Evolutionary conservation across 2,797 vertebrate genomes (phyloP).

Genomic region (Myotis planiceps): DNA sequence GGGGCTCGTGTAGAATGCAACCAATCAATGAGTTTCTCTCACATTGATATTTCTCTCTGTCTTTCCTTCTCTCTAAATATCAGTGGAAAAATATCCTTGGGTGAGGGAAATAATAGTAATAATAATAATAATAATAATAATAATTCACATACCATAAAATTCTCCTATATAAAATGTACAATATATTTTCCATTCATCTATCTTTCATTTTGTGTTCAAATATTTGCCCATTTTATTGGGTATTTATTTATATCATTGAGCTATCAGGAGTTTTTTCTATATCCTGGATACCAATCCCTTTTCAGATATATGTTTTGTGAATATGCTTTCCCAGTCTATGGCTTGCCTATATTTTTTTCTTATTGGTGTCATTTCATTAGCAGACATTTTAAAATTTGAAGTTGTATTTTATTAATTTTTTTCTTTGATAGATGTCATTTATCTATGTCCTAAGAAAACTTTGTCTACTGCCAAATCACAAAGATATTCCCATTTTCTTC

Average conservation of each 20-base stretch:
- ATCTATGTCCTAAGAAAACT: neutral
- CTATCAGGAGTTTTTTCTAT: neutral
- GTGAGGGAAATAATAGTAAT: too few relatives aligned
- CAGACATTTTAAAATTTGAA: constrained; percentile 26
- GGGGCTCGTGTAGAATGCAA: too few relatives aligned
- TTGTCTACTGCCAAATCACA: constrained; percentile 16
- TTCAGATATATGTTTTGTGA: constrained; percentile 21
- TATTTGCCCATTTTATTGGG: neutral
- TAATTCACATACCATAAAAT: neutral
- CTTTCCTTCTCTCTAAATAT: too few relatives aligned
- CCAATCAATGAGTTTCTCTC: too few relatives aligned
- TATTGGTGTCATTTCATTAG: constrained; percentile 22
- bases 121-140: too few relatives aligned
- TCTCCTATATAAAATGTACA: neutral
- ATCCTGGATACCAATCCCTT: constrained; percentile 7
- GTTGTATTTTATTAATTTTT: neutral
- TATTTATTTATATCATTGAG: neutral
- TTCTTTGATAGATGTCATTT: neutral
- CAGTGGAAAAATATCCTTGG: too few relatives aligned
- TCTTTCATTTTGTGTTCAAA: neutral
- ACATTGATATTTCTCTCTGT: too few relatives aligned
- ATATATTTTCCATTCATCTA: neutral
- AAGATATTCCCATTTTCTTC: neutral
- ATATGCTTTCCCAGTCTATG: neutral
- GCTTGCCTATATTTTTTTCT: neutral